These are phyloP conservation scores for Coryphaenoides rupestris DNA, from an alignment of 2,113 vertebrate species.

Conservation along the genomic window DNA sequence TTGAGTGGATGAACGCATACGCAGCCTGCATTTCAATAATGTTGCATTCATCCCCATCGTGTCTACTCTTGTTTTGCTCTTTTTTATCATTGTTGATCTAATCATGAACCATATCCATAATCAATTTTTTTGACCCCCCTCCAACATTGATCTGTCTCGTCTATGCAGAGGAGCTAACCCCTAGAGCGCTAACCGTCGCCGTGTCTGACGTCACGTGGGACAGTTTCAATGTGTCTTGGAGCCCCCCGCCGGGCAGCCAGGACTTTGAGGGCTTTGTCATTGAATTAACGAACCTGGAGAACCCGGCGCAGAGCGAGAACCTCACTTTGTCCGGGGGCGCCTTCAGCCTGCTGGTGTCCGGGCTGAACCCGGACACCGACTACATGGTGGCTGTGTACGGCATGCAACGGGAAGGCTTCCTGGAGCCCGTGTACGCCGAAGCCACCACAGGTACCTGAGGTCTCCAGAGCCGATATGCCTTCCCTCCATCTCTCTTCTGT, in stretches of 20 bases:
- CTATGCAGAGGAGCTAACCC: slow-evolving; percentile 76
- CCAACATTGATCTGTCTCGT: slow-evolving; percentile 60
- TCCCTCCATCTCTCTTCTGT: slow-evolving; percentile 7
- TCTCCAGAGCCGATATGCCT: slow-evolving; percentile 17
- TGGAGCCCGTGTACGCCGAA: slow-evolving; percentile 73
- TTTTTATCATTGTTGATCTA: background rate
- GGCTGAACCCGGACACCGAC: slow-evolving; percentile 78
- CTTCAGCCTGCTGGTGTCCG: slow-evolving; percentile 72
- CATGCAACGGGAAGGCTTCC: slow-evolving; percentile 75
- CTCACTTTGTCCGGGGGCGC: slow-evolving; percentile 78
- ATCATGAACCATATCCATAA: background rate
- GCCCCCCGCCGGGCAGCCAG: slow-evolving; percentile 61
- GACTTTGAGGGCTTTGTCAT: slow-evolving; percentile 85
- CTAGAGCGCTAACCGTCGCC: slow-evolving; percentile 73
- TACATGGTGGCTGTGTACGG: slow-evolving; percentile 83
- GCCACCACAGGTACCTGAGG: slow-evolving; percentile 76
- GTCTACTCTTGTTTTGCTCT: background rate
- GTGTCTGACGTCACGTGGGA: slow-evolving; percentile 82
- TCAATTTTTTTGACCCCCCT: slow-evolving; percentile 48
- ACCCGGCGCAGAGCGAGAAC: slow-evolving; percentile 56
- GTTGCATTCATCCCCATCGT: too few species aligned
- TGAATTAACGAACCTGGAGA: slow-evolving; percentile 82
- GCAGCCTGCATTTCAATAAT: background rate
- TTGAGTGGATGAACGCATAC: background rate
- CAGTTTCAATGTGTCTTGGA: slow-evolving; percentile 88